Base-by-base conservation (phyloP, 2,113 vertebrate species). In the Albula goreensis region DNA sequence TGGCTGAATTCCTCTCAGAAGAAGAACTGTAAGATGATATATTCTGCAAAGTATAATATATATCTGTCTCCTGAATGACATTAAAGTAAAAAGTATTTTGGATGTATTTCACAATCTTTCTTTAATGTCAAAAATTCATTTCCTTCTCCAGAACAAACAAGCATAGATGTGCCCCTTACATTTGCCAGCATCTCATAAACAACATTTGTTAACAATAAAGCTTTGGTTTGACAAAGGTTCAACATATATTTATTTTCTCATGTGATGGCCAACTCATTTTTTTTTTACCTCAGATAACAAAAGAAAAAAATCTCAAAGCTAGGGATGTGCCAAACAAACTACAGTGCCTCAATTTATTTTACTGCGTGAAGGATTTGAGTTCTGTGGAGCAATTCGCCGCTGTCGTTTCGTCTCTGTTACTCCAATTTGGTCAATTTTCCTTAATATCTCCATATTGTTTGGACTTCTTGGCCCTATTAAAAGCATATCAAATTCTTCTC, bases 191-290 rank as follows among this genome's bases (percentile, higher is more conserved):
- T 17, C 48, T 94, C 92, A 95, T 94, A 95, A 90, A 89, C 91
- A 91, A 91, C 94, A 94, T 94, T 95, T 95, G 94, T 94, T 95
- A 94, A 91, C 93, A 95, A 94, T 95, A 95, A 95, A 95, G 93
- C 52, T 88, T 91, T 89, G 93, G 92, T 93, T 93, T 95, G 94
- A 94, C 92, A 91, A 63, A 4, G 88, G 89, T 95, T 94, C 94
- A 94, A 84, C 89, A 50, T 89, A 92, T 90, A 93, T 92, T 94
- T 94, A 89, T 93, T 87, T 83, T 85, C 92, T 92, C 82, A 85
- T 66, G 80, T 83, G 48, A 85, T 11, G 85, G 94, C 95, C 94
- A 95, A 91, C 87, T 52, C 89, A 89, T 31, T 93, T 92, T 93
- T 90, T 92, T 88, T 91, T 91, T 91, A 41, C 90, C 91, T 89